phyloP scores from a whole-genome alignment of 2,113 vertebrate species.

The Thamnophis sirtalis region DNA sequence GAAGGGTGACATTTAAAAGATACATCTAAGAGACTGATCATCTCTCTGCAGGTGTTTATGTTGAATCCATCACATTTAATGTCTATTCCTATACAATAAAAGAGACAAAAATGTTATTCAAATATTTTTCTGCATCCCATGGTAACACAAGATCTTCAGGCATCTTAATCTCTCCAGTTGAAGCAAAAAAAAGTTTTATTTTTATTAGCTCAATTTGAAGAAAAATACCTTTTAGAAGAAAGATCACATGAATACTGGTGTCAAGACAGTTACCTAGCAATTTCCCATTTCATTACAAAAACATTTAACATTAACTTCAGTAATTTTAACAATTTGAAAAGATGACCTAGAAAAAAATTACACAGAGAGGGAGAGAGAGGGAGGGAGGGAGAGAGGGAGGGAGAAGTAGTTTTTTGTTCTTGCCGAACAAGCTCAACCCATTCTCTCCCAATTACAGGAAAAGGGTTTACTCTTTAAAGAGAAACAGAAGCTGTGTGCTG shows the following conservation, averaged over 20 bases:
- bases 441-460: background rate
- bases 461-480: background rate
- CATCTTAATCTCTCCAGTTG: constrained; percentile 10
- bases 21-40: constrained; percentile 91
- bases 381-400: too few relatives aligned
- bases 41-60: constrained; percentile 79
- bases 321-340: background rate
- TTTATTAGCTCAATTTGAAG: background rate
- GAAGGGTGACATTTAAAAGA: constrained; percentile 67
- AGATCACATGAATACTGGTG: background rate
- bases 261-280: background rate
- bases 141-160: background rate
- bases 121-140: constrained; percentile 21
- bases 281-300: background rate
- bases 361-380: too few relatives aligned
- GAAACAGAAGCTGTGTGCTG: background rate
- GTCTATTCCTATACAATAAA: constrained; percentile 75
- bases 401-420: background rate
- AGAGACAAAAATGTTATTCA: background rate
- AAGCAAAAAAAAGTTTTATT: constrained; percentile 11
- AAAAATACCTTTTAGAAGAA: background rate
- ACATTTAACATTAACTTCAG: background rate
- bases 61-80: constrained; percentile 85
- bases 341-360: background rate
- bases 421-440: background rate